Conservation (phyloP, 2,888 invertebrate genomes). For the Papilio demoleus region DNA sequence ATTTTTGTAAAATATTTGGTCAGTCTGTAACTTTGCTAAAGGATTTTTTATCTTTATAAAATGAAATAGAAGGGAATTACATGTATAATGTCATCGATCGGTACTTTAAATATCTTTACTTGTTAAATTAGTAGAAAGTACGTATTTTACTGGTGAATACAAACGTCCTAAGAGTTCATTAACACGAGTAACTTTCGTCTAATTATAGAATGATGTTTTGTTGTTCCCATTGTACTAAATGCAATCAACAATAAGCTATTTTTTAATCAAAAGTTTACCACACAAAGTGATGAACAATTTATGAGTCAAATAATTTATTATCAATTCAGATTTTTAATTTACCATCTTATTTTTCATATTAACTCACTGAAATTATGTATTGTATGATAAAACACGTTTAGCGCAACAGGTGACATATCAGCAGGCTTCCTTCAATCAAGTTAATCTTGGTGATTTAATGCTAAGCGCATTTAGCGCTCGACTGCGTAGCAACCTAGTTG, state of each 20-base stretch:
- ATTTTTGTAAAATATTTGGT: slow-evolving; percentile 10
- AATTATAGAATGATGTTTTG: slow-evolving; percentile 4
- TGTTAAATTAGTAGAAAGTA: not conserved
- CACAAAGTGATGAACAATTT: not conserved
- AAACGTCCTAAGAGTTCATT: not conserved
- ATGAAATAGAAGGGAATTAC: not conserved
- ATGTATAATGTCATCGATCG: not conserved
- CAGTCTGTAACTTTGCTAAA: not conserved
- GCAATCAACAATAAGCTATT: too few relatives aligned
- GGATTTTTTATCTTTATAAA: not conserved
- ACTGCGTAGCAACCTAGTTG: slow-evolving; percentile 4
- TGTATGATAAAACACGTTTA: not conserved
- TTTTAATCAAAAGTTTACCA: not conserved
- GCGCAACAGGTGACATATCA: not conserved
- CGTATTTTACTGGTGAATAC: not conserved
- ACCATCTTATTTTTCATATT: too few relatives aligned
- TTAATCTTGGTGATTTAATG: slow-evolving; percentile 1
- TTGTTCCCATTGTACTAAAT: not conserved
- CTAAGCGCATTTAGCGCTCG: slow-evolving; percentile 3
- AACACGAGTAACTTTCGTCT: not conserved
- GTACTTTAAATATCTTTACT: not conserved
- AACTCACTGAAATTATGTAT: not conserved
- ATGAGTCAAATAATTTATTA: not conserved
- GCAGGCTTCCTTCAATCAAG: not conserved
- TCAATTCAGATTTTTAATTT: not conserved